Evolutionary conservation across 2,113 vertebrate genomes (phyloP).

Genomic region (Osmerus mordax): DNA sequence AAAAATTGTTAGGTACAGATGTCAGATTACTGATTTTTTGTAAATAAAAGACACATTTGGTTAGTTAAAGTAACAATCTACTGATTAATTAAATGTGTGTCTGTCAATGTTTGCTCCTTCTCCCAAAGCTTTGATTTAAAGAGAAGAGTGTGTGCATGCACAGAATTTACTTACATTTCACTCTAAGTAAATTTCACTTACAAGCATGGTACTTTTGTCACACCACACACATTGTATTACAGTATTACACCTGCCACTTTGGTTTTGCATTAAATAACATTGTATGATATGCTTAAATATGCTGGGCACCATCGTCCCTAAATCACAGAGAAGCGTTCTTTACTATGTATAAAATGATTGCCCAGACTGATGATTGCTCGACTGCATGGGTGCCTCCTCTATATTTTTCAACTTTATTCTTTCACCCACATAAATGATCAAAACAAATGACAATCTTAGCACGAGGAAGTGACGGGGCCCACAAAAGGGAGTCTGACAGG

Average conservation of each 20-base stretch:
- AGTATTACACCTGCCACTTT: slow-evolving; percentile 25
- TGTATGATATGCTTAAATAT: slow-evolving; percentile 40
- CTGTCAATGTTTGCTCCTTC: too few relatives aligned
- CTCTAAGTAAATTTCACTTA: not conserved
- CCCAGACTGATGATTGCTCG: slow-evolving; percentile 49
- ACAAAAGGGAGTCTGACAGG: slow-evolving; percentile 76
- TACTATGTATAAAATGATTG: slow-evolving; percentile 9
- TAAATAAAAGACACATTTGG: too few relatives aligned
- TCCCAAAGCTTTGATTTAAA: too few relatives aligned
- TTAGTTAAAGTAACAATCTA: too few relatives aligned
- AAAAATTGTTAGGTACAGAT: too few relatives aligned
- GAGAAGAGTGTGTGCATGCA: not conserved
- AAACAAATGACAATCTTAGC: slow-evolving; percentile 74
- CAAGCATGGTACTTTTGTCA: slow-evolving; percentile 21
- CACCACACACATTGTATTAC: slow-evolving; percentile 12
- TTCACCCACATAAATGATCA: slow-evolving; percentile 71
- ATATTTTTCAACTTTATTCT: slow-evolving; percentile 59
- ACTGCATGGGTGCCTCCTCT: slow-evolving; percentile 53
- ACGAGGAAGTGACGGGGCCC: slow-evolving; percentile 63
- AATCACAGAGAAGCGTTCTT: slow-evolving; percentile 35
- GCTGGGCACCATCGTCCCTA: slow-evolving; percentile 20
- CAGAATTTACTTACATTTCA: not conserved
- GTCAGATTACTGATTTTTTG: too few relatives aligned
- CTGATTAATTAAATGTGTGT: too few relatives aligned
- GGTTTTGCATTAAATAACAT: slow-evolving; percentile 41